phyloP scores from a whole-genome alignment of 2,888 invertebrate species.

The Drosophila nr. perissopoda region DNA sequence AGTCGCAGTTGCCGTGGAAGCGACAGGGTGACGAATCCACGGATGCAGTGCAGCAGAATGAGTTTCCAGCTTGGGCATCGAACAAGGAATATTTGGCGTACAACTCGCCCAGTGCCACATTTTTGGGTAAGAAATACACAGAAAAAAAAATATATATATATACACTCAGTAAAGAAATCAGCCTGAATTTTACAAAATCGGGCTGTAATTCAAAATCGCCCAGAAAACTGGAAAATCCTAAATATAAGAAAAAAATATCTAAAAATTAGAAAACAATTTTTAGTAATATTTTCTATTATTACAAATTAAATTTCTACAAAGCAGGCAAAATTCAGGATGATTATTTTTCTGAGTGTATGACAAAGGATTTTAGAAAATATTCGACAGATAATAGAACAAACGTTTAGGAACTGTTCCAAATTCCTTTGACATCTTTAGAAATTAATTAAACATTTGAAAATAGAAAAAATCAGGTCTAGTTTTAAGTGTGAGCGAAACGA shows the following conservation, averaged over 20 bases:
- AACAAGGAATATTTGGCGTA: conserved; percentile 97
- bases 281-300: neutral
- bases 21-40: conserved; percentile 90
- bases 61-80: conserved; percentile 97
- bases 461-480: neutral
- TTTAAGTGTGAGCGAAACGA: conserved; percentile 9
- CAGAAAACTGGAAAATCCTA: neutral
- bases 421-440: neutral
- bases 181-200: neutral
- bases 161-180: neutral
- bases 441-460: neutral
- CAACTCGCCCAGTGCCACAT: conserved; percentile 95
- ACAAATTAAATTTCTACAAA: neutral
- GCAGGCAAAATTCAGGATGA: neutral
- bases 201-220: neutral
- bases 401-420: neutral
- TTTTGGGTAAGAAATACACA: conserved; percentile 89
- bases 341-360: neutral
- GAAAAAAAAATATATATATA: neutral
- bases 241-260: neutral
- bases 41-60: conserved; percentile 91
- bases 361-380: neutral
- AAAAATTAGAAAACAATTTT: neutral
- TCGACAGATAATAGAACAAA: neutral
- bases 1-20: conserved; percentile 97